These are phyloP conservation scores for Heptranchias perlo DNA, from an alignment of 2,113 vertebrate species.

Conservation along the genomic window DNA sequence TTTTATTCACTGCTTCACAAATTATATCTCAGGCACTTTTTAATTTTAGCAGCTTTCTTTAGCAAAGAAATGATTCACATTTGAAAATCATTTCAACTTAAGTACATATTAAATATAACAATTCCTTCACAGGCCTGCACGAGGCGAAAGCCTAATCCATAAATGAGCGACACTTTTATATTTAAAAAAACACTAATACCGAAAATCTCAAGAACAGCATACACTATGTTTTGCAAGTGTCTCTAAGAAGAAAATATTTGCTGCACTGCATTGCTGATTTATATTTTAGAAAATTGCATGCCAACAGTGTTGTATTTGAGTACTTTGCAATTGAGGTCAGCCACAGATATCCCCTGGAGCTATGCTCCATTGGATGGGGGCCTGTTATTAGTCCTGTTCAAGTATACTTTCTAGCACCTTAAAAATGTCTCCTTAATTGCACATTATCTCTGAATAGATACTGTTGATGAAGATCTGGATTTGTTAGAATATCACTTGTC, in stretches of 20 bases:
- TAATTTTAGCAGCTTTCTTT: constrained; percentile 5
- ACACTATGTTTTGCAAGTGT: neutral
- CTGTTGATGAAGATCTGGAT: neutral
- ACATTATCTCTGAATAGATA: neutral
- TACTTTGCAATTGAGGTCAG: constrained; percentile 78
- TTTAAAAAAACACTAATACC: neutral
- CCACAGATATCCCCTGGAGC: constrained; percentile 61
- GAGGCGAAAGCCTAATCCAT: neutral
- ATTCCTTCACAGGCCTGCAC: neutral
- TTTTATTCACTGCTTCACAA: constrained; percentile 25
- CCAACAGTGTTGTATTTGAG: constrained; percentile 84
- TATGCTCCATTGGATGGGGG: neutral
- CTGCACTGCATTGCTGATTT: neutral
- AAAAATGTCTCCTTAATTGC: neutral
- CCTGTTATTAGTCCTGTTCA: neutral
- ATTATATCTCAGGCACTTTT: constrained; percentile 23
- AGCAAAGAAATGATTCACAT: neutral
- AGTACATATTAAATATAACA: neutral
- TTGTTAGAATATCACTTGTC: constrained; percentile 27
- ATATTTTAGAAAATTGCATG: constrained; percentile 56
- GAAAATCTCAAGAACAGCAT: neutral
- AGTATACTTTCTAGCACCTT: neutral
- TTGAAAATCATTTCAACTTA: constrained; percentile 13
- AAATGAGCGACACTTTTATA: neutral
- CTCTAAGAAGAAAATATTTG: neutral